A percentile compares a stretch with the other conserved stretches of the same genome.
Conservation (phyloP, 1,140 invertebrate genomes). For the Trachelipus rathkii region DNA sequence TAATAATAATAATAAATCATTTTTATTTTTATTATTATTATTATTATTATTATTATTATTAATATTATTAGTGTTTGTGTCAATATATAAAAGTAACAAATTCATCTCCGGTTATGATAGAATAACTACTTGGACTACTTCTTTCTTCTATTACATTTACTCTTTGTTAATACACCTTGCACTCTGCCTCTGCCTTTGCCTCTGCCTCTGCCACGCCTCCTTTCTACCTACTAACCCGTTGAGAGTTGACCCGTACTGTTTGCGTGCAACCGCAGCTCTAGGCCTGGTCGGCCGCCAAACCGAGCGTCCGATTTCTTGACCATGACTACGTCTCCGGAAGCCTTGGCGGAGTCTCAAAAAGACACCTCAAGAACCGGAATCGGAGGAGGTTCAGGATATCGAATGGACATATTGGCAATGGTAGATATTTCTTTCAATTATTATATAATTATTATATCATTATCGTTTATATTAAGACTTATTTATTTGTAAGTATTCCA, state of each 20-base stretch:
- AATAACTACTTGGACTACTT: no score
- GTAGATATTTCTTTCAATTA: not conserved
- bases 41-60: no score
- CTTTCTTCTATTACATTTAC: not conserved
- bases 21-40: no score
- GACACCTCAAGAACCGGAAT: slow-evolving; percentile 76
- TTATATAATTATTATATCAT: not conserved
- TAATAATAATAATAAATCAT: no score
- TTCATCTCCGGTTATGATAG: no score
- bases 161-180: not conserved
- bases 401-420: slow-evolving; percentile 1
- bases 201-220: slow-evolving; percentile 6
- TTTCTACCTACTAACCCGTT: slow-evolving; percentile 37
- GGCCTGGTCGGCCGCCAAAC: slow-evolving; percentile 94
- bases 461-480: not conserved
- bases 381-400: not conserved
- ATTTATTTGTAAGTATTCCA: not conserved
- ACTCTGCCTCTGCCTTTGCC: slow-evolving; percentile 10
- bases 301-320: slow-evolving; percentile 82
- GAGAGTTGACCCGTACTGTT: slow-evolving; percentile 46
- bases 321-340: slow-evolving; percentile 74
- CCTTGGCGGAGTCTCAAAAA: slow-evolving; percentile 77
- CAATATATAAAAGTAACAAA: no score
- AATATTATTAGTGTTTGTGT: no score
- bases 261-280: slow-evolving; percentile 68